These are phyloP conservation scores for Calidris pugnax DNA, from an alignment of 2,113 vertebrate species.

Conservation along the genomic window DNA sequence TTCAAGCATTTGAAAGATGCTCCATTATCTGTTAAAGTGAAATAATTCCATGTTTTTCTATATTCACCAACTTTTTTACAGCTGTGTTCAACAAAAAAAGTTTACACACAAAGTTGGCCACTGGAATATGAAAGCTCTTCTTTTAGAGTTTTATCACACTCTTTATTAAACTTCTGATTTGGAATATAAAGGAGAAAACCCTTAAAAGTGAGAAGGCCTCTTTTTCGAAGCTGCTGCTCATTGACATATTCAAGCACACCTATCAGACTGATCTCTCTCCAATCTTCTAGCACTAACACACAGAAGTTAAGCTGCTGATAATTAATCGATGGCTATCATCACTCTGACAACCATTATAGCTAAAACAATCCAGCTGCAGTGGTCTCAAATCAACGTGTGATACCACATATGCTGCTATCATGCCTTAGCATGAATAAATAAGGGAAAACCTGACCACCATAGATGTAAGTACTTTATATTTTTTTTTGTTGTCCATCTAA, in stretches of 20 bases:
- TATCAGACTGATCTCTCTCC: neutral
- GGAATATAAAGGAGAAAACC: neutral
- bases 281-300: neutral
- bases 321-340: neutral
- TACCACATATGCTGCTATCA: neutral
- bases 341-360: neutral
- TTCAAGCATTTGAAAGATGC: conserved; percentile 46
- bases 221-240: neutral
- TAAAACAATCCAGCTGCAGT: neutral
- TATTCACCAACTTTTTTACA: conserved; percentile 8
- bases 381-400: neutral
- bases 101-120: neutral
- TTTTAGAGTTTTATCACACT: neutral
- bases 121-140: neutral
- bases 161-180: neutral
- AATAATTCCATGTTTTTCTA: conserved; percentile 27
- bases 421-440: neutral
- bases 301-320: neutral
- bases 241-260: neutral
- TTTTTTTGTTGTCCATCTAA: neutral
- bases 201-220: neutral
- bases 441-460: neutral
- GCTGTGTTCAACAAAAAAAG: neutral
- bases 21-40: conserved; percentile 17
- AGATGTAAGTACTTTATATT: neutral